phyloP scores from a whole-genome alignment of 2,797 vertebrate genomes.

The Poecilia gillii region DNA sequence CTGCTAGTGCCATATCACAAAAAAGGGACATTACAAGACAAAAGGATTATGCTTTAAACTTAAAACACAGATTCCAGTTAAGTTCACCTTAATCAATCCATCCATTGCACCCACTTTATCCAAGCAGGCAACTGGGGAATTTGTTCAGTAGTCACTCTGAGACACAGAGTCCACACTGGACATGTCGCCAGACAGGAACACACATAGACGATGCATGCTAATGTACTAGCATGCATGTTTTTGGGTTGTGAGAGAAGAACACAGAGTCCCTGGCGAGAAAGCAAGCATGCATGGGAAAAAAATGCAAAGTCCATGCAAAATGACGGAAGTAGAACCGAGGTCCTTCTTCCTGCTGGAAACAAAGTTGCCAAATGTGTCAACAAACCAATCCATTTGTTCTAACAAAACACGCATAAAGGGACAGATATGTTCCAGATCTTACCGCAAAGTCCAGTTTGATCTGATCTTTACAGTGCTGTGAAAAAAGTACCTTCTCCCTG shows the following conservation, averaged over 20 bases:
- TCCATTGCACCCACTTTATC: background rate
- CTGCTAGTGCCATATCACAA: background rate
- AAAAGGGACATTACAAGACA: background rate
- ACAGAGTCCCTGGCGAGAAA: no score
- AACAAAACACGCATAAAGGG: background rate
- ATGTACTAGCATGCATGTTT: background rate
- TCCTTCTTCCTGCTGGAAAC: background rate
- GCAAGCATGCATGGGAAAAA: background rate
- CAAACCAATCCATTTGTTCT: background rate
- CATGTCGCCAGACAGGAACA: background rate
- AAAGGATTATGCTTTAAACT: background rate
- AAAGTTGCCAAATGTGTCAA: background rate
- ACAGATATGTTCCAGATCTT: background rate
- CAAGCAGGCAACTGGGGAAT: background rate
- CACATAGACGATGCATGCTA: background rate
- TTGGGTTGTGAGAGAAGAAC: background rate
- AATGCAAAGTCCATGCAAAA: background rate
- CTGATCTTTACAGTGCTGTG: background rate
- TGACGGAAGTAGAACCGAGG: background rate
- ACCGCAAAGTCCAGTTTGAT: background rate
- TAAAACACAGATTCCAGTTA: background rate
- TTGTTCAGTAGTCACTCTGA: background rate
- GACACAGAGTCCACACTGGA: background rate
- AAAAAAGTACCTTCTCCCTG: background rate
- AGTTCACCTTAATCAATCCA: background rate